Evolutionary conservation across 2,888 invertebrate species (phyloP).

Genomic region (Stictocephala bisonia): DNA sequence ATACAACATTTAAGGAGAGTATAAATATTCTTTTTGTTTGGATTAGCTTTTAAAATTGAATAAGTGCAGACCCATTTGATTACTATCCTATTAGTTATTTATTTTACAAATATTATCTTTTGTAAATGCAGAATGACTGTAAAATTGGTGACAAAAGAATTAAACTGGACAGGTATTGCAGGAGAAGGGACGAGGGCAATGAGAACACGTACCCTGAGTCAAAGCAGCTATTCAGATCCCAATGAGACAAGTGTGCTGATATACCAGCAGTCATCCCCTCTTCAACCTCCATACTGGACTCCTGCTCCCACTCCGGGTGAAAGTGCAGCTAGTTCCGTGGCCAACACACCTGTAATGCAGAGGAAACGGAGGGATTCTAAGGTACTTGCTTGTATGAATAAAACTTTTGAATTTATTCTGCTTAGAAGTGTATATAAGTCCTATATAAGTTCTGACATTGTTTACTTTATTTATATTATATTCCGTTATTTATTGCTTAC

Average conservation of each 20-base stretch:
- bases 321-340: slow-evolving; percentile 46
- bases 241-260: slow-evolving; percentile 56
- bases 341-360: slow-evolving; percentile 24
- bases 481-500: no score
- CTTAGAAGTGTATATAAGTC: no score
- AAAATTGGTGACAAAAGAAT: no score
- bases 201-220: slow-evolving; percentile 51
- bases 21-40: no score
- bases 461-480: no score
- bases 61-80: no score
- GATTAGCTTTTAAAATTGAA: no score
- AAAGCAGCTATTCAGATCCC: slow-evolving; percentile 52
- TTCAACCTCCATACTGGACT: slow-evolving; percentile 48
- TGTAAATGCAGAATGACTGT: no score
- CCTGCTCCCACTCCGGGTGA: slow-evolving; percentile 43
- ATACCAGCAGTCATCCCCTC: slow-evolving; percentile 52
- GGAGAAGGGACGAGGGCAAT: background rate
- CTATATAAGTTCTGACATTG: no score
- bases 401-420: background rate
- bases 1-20: no score
- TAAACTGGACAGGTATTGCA: background rate
- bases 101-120: no score
- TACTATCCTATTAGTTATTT: no score
- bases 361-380: slow-evolving; percentile 40
- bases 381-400: background rate